Evolutionary conservation across 2,113 vertebrate species (phyloP), one percentile per base, ranked within the genome.

Genomic region (rabbit (Oryctolagus cuniculus)): DNA sequence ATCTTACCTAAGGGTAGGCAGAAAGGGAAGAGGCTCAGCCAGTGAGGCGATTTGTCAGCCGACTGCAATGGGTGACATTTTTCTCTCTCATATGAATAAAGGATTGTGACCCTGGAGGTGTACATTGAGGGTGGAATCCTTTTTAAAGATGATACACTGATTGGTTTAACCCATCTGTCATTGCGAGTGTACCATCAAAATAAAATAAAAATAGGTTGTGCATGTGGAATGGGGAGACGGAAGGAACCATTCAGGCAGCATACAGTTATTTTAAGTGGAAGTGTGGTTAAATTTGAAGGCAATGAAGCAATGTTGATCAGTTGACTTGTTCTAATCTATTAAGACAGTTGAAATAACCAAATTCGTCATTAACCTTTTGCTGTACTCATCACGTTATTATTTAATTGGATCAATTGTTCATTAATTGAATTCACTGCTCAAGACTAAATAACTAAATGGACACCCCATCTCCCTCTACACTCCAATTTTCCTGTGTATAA

Each of bases 21-120:
- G 38, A 51, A 79, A 83, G n/a, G 38, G 31, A 44, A 16, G 53
- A 38, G 5, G 89, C 85, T 87, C 34, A n/a, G 66, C 75, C 27
- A 74, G 51, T 0, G 53, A 94, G 51, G 67, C 63, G 82, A 2
- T 86, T 94, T 89, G 63, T 96, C 85, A 92, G 51, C 64, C 58
- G 19, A 63, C 51, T 27, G 29, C 79, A 36, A 31, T 27, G 53
- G 25, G n/a, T 72, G 66, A 38, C n/a, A 38, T 83, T 61, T 74
- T 80, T 94, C 49, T 79, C 38, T 89, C 66, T 74, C 12, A 11
- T 25, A 13, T 81, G 67, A 85, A 74, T 80, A 44, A 86, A 86
- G 34, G 77, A 12, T 44, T 53, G 31, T 81, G n/a, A 67, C 72
- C 49, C 85, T 29, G 10, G 38, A 87, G 75, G 81, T 49, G 80